Evolutionary conservation across 2,797 vertebrate species (phyloP).

Genomic region (Uromys caudimaculatus): DNA sequence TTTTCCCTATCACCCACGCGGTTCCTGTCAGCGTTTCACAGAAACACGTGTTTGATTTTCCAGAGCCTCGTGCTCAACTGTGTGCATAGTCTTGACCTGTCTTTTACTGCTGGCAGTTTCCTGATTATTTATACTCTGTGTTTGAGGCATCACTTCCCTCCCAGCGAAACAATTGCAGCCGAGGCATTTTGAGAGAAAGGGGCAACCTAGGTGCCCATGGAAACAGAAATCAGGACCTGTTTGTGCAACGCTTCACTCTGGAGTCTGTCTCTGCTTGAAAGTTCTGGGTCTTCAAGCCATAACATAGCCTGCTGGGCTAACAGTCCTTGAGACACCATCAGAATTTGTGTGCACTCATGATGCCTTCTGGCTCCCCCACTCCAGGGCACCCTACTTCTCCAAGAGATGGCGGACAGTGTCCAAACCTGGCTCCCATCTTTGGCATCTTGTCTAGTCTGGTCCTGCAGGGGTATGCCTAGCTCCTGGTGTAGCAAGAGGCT

Average conservation of each 20-base stretch:
- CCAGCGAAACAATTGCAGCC: no score
- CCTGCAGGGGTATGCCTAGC: not conserved
- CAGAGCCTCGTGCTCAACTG: not conserved
- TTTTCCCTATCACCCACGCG: not conserved
- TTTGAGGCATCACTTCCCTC: not conserved
- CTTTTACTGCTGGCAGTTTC: not conserved
- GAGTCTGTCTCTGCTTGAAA: not conserved
- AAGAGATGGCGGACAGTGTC: not conserved
- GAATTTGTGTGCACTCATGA: not conserved
- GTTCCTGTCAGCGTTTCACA: not conserved
- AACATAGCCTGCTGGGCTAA: not conserved
- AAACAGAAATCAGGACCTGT: not conserved
- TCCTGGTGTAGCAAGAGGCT: not conserved
- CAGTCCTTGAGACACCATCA: not conserved
- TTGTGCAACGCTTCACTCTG: rapidly evolving
- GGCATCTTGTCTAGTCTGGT: not conserved
- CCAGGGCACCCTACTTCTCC: not conserved
- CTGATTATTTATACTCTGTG: not conserved
- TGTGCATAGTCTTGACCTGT: not conserved
- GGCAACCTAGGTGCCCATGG: not conserved
- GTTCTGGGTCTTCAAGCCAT: no score
- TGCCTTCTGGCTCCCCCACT: not conserved
- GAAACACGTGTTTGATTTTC: not conserved
- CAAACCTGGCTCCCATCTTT: no score
- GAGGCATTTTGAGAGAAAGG: not conserved